Percentiles rank a stretch among this genome's conserved stretches.
phyloP scores from a whole-genome alignment of 2,797 vertebrate genomes.

The Characodon lateralis region DNA sequence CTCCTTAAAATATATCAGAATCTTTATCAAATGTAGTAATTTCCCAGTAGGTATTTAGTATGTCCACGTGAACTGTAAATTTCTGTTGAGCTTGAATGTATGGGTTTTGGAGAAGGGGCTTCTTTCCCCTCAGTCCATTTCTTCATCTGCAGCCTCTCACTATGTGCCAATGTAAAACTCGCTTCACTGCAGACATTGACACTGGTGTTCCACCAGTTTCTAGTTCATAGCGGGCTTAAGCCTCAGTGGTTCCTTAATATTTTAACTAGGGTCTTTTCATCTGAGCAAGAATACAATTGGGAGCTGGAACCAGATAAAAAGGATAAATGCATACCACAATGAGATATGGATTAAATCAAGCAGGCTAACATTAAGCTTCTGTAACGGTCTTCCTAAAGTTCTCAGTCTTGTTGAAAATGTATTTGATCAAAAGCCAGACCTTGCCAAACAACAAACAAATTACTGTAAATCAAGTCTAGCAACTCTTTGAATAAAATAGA shows the following conservation, averaged over 20 bases:
- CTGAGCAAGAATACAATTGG: neutral
- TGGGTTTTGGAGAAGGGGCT: too few species aligned
- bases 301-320: neutral
- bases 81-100: too few species aligned
- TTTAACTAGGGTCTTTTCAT: neutral
- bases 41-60: neutral
- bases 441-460: neutral
- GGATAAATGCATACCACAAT: neutral
- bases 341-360: neutral
- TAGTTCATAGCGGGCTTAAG: neutral
- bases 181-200: neutral
- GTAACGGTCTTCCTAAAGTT: neutral
- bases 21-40: neutral
- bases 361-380: neutral
- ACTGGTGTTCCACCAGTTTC: neutral
- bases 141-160: too few species aligned
- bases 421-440: neutral
- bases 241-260: neutral
- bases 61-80: neutral
- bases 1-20: neutral
- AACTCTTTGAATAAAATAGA: neutral
- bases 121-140: neutral
- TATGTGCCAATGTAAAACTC: neutral
- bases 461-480: neutral
- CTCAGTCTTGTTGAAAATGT: neutral